Conservation (phyloP, 2,797 vertebrate genomes). For the Stomatorhinus walkeri region DNA sequence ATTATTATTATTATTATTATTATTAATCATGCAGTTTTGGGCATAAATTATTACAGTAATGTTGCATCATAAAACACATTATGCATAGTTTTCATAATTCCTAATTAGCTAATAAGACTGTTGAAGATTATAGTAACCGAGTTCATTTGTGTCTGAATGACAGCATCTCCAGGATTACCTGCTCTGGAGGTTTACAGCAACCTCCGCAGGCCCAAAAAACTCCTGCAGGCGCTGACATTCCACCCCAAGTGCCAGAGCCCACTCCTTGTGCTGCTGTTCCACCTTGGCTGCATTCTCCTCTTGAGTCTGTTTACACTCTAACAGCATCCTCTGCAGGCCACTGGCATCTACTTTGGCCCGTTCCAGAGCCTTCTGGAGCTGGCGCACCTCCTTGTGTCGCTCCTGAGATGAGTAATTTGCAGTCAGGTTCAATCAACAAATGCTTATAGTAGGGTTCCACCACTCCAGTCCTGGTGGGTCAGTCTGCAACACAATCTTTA, state of each 20-base stretch:
- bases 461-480: background rate
- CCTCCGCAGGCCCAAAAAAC: conserved; percentile 36
- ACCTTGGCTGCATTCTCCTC: conserved; percentile 35
- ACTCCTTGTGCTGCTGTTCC: conserved; percentile 43
- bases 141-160: background rate
- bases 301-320: conserved; percentile 37
- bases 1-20: no score
- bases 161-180: conserved; percentile 35
- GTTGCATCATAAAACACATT: background rate
- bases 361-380: conserved; percentile 37
- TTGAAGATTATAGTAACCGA: background rate
- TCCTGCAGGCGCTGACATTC: conserved; percentile 42
- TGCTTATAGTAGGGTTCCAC: background rate
- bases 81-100: background rate
- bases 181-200: conserved; percentile 13
- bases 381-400: conserved; percentile 25
- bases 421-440: background rate
- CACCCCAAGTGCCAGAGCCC: conserved; percentile 37
- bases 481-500: background rate
- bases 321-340: conserved; percentile 33
- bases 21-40: background rate
- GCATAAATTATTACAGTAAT: background rate
- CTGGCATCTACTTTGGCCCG: conserved; percentile 46
- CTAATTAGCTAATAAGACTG: background rate
- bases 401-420: conserved; percentile 44